Conservation (phyloP, 1,140 invertebrate genomes). For the Wiebesia pumilae region DNA sequence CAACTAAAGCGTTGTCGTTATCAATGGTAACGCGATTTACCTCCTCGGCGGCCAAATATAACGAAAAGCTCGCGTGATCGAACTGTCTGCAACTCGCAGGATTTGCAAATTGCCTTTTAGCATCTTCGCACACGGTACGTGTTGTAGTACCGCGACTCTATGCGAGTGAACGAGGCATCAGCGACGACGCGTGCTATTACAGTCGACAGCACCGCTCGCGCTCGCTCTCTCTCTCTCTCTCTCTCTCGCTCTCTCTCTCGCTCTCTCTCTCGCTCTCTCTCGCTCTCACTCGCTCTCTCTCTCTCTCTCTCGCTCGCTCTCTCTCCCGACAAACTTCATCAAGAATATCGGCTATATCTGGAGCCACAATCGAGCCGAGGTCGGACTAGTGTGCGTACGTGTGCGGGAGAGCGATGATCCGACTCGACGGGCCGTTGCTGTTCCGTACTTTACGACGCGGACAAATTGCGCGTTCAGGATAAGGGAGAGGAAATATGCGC, state of each 20-base stretch:
- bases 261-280: neutral
- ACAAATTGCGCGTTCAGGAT: conserved; percentile 29
- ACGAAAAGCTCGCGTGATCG: no score
- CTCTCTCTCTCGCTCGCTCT: neutral
- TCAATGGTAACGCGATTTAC: neutral
- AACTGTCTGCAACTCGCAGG: no score
- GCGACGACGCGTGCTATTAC: no score
- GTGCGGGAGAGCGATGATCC: neutral
- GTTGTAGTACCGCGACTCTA: no score
- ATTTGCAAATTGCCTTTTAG: no score
- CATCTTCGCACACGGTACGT: no score
- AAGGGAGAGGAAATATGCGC: conserved; percentile 7
- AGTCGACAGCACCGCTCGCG: no score
- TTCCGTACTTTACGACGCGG: conserved; percentile 39
- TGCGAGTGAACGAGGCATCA: no score
- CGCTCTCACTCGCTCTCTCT: neutral
- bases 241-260: neutral
- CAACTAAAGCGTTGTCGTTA: no score
- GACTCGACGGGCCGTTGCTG: neutral
- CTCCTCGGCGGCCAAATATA: no score
- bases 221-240: neutral
- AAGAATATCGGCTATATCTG: conserved; percentile 9
- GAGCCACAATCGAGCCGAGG: neutral
- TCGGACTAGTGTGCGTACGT: neutral
- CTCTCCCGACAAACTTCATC: neutral